These are phyloP conservation scores for Isaurus tuberculatus DNA, from an alignment of 92 coral and sea anemone genomes.

Conservation along the genomic window DNA sequence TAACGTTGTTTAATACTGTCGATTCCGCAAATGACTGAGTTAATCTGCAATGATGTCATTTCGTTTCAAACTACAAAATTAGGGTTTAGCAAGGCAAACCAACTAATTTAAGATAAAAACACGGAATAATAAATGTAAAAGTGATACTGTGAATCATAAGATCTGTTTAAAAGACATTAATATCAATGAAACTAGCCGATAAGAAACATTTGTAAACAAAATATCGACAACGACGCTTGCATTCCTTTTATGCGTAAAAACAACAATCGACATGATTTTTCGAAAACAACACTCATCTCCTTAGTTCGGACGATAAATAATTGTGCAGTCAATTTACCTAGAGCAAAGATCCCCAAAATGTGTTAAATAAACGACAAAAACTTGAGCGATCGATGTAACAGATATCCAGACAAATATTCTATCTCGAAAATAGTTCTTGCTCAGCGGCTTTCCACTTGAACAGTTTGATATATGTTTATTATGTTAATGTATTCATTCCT, in stretches of 20 bases:
- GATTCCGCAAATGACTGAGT: constrained; percentile 23
- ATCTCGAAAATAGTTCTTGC: constrained; percentile 24
- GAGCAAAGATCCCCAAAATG: not conserved
- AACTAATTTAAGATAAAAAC: not conserved
- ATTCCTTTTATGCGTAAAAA: not conserved
- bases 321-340: not conserved
- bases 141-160: not conserved
- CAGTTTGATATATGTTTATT: not conserved
- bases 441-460: constrained; percentile 78
- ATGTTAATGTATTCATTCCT: constrained; percentile 6
- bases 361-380: not conserved
- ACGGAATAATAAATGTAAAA: not conserved
- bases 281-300: not conserved
- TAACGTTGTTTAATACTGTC: constrained; percentile 27
- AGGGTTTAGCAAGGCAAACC: not conserved
- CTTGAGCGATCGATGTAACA: not conserved
- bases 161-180: not conserved
- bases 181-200: not conserved
- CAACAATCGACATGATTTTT: not conserved
- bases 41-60: not conserved
- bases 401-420: not conserved
- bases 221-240: constrained; percentile 9
- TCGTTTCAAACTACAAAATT: not conserved
- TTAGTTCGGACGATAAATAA: not conserved
- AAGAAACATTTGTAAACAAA: not conserved